Base-by-base conservation (phyloP, 2,888 invertebrate species). In the Mesorhabditis sp. region DNA sequence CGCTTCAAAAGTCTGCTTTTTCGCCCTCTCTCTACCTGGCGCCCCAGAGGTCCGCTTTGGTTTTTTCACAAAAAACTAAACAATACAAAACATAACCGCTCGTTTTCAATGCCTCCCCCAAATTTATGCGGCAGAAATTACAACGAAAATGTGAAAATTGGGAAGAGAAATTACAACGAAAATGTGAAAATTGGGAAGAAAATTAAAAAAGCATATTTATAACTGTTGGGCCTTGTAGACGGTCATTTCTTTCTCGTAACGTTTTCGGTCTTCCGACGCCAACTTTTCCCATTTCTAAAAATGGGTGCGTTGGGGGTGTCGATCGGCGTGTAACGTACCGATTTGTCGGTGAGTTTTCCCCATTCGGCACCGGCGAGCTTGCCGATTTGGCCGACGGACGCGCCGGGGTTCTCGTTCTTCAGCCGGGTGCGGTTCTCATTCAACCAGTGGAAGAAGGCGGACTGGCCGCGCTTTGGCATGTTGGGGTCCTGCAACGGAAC, bases 391-490 rank as follows among this genome's bases (percentile, higher is more conserved):
- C 58, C 58, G n/a, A 50, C 58, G 10, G 58, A 50, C 58, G n/a
- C 58, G 7, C 58, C 58, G 58, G 58, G 58, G n/a, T 50, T 50
- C 58, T 50, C 58, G 10, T 50, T 50, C 58, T 50, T 50, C n/a
- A 50, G 7, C 7, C 58, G 58, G 10, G 7, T n/a, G 7, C 58
- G 58, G n/a, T 50, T 50, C 58, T 50, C 58, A 2, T 50, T 50
- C 58, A 50, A 50, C 58, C 58, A 50, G n/a, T 50, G 58, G 58
- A 50, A 50, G 58, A 50, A 50, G n/a, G 58, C 58, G 10, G 58
- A 50, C n/a, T 50, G 58, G 58, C 58, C 58, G n/a, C 58, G 58
- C n/a, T 50, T 50, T 50, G 58, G 58, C 58, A 50, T 50, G 58
- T 50, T 50, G 7, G 58, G 58, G n/a, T 50, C 58, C 58, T 50